Base-by-base conservation (phyloP, 2,113 vertebrate genomes). In the Enhydra lutris region DNA sequence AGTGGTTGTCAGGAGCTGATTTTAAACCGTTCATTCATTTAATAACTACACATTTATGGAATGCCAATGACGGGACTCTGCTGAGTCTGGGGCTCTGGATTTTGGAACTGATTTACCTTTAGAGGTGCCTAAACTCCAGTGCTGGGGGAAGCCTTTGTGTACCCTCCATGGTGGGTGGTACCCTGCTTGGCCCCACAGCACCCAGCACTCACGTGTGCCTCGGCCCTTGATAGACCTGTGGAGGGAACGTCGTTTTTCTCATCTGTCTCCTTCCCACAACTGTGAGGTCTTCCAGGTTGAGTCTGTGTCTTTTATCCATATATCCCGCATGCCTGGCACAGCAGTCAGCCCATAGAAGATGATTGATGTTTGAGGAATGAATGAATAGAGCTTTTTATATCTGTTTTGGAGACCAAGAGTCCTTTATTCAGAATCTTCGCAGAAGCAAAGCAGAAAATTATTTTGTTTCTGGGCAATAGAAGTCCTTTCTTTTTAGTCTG, bases 401-500 rank as follows among this genome's bases (percentile, higher is more conserved):
- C 36, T 47, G 0, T 69, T 80, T 82, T 65, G 67, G 65, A 95
- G 78, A 81, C 42, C 26, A 82, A 39, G 36, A 82, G 18, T 13
- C 36, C 42, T 71, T 81, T 50, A 21, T 65, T 76, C 23, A 76
- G 79, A 89, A 52, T 50, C 80, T 91, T 73, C 4, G 45, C 11
- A 81, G 88, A 47, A 89, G 34, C 10, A 31, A 84, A 71, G 61
- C 24, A 26, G 84, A 85, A 91, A 36, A 39, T 45, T n/a, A 26
- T 57, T 61, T 81, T 82, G 18, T 94, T 91, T 73, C 55, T 65
- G 14, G 17, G 42, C 42, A 18, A 61, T 26, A 3, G 0, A 80
- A 79, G 55, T 59, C 69, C 14, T 96, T 93, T 92, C 34, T 55
- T 95, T 96, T 71, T 15, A 15, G 24, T 59, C 39, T 86, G 34